Base-by-base conservation (phyloP, 2,888 invertebrate genomes). In the Acleris emargana region DNA sequence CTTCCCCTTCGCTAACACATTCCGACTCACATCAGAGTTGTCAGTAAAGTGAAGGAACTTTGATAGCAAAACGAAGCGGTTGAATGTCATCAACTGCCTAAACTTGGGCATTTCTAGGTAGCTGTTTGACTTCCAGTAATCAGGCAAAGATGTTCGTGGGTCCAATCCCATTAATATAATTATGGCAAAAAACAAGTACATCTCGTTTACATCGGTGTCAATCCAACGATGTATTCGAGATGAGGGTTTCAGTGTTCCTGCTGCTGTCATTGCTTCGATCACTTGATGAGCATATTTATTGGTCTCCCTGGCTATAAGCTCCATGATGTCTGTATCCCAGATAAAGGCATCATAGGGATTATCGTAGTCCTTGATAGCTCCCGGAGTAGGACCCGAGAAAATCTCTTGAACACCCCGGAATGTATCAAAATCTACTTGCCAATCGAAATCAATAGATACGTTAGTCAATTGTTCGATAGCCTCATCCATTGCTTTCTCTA, bases 281-380 rank as follows among this genome's bases (percentile, higher is more conserved):
- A 53, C 67, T 55, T 74, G 71, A n/a, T 66, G 20, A 1, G 73
- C 76, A 32, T 73, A 76, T 7, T 68, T 28, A 64, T 76, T 76
- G 28, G 74, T 75, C 68, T 76, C 70, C 1, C 2, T 22, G 13
- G 49, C 72, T 49, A 76, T 72, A 51, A 7, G 67, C 58, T 70
- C 70, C 53, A 76, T 69, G 64, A 73, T 69, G 50, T 64, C 67
- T 28, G 28, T 28, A 28, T 9, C 9, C 28, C 28, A 28, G 9
- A 28, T 28, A 28, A 28, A 28, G 9, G 28, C 28, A 28, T 28
- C 28, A 28, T 28, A 28, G 28, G 28, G 28, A 6, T 6, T 28
- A 28, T 28, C 28, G 9, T 28, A 28, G 9, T 28, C 43, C 17
- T 64, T 61, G 54, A 69, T 3, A 17, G 73, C 66, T 43, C 73